Conservation (phyloP, 2,888 invertebrate genomes). For the Stenurella melanura region DNA sequence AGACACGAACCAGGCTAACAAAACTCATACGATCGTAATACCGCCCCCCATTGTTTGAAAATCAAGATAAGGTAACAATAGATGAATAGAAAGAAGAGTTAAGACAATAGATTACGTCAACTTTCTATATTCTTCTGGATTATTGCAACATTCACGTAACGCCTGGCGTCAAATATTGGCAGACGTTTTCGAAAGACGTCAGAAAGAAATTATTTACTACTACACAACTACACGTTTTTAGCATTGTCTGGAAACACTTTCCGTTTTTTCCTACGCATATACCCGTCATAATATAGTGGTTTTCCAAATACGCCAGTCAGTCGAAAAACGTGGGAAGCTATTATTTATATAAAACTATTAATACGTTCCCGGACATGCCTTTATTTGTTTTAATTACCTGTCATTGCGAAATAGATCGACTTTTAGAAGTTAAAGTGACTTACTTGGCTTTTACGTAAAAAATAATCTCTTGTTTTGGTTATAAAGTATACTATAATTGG, state of each 20-base stretch:
- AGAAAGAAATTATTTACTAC: slow-evolving; percentile 3
- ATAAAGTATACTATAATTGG: no score
- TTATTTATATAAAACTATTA: slow-evolving; percentile 1
- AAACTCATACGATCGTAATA: background rate
- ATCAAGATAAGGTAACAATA: background rate
- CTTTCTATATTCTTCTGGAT: slow-evolving; percentile 5
- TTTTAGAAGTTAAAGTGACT: no score
- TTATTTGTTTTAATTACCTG: background rate
- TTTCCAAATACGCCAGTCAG: background rate
- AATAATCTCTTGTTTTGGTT: no score
- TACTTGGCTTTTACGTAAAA: no score
- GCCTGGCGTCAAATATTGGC: background rate
- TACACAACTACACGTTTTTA: background rate
- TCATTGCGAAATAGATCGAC: background rate
- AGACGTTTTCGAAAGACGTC: background rate
- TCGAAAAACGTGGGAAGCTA: background rate
- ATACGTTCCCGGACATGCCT: background rate
- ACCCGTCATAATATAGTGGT: background rate
- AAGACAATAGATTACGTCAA: background rate
- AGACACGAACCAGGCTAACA: background rate
- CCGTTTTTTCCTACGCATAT: background rate
- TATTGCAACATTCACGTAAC: background rate
- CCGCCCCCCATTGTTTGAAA: background rate
- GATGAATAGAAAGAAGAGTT: no score
- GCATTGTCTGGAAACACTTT: background rate